Evolutionary conservation across 2,113 vertebrate genomes (phyloP), one percentile per base, ranked within the genome.

Genomic region (Ardeotis arabs): DNA sequence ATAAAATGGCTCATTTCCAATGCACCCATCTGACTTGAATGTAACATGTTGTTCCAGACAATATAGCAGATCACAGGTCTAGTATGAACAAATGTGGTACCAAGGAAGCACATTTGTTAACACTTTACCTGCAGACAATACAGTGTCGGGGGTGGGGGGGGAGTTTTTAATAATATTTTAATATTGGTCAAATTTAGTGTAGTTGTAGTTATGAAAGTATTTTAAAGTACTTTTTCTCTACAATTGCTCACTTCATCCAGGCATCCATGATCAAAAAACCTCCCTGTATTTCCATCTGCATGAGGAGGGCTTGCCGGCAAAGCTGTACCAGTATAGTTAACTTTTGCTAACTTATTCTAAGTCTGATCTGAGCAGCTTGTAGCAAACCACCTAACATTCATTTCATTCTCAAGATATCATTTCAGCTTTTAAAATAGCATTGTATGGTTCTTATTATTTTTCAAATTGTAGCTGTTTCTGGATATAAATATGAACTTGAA

Each of bases 71-170:
- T 16, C 31, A 69, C 55, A 68, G 15, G 33, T 37, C 47, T 56
- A 41, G 19, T 19, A 67, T 55, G 55, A 67, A 73, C 15, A 69
- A 56, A 56, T 10, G 6, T 33, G 41, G 49, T 56, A 82, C 5
- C 25, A 75, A 81, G 35, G 63, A 70, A 37, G 31, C 9, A 37
- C 22, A n/a, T 25, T 58, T 49, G 13, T 22, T 53, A 68, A 41
- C 20, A 39, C 5, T 29, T 76, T 52, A 23, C 15, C 16, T 64
- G 33, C 64, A 52, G 31, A 72, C 14, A 47, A 64, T 19, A 58
- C 7, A 22, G 21, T 47, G 20, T 39, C 7, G n/a, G 24, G 19
- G 23, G 18, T 0, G 2, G 8, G 6, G 6, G 11, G 35, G 8
- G 7, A 29, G 28, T 56, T 82, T 62, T 45, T 37, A 47, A 18